These are phyloP conservation scores for Montipora capricornis DNA, from an alignment of 64 coral and sea anemone species.

Conservation along the genomic window DNA sequence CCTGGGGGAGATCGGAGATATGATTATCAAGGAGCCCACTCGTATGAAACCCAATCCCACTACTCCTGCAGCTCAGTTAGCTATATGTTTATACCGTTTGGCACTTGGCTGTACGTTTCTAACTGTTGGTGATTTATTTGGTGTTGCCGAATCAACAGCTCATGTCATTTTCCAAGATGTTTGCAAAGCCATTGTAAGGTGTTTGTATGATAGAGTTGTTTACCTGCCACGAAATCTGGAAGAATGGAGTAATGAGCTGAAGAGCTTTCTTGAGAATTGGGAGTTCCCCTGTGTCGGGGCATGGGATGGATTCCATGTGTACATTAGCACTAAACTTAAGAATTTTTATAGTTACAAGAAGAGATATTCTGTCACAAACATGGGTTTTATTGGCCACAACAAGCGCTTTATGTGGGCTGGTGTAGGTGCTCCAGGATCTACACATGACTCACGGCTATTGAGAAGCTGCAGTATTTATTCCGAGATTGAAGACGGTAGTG, in stretches of 20 bases:
- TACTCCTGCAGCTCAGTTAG: neutral
- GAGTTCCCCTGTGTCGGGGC: constrained; percentile 64
- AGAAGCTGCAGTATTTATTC: no score
- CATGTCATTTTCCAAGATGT: neutral
- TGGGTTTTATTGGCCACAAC: neutral
- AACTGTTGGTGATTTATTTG: neutral
- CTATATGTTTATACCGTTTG: neutral
- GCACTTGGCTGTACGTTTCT: neutral
- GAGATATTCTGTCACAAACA: constrained; percentile 49
- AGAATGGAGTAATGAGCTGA: constrained; percentile 50
- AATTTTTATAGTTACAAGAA: constrained; percentile 70
- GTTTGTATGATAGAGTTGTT: constrained; percentile 26
- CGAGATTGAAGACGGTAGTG: no score
- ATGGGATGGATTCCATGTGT: constrained; percentile 68
- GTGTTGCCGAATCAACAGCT: neutral
- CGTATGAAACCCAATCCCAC: no score
- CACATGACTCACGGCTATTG: constrained; percentile 36
- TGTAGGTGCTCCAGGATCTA: constrained; percentile 47
- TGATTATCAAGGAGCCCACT: no score
- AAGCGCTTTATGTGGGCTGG: constrained; percentile 52
- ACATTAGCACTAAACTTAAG: constrained; percentile 32
- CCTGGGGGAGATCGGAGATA: no score
- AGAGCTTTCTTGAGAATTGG: constrained; percentile 52
- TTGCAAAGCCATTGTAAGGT: neutral
- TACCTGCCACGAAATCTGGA: constrained; percentile 1